phyloP scores from a whole-genome alignment of 2,797 vertebrate genomes.

The Pipistrellus kuhlii region DNA sequence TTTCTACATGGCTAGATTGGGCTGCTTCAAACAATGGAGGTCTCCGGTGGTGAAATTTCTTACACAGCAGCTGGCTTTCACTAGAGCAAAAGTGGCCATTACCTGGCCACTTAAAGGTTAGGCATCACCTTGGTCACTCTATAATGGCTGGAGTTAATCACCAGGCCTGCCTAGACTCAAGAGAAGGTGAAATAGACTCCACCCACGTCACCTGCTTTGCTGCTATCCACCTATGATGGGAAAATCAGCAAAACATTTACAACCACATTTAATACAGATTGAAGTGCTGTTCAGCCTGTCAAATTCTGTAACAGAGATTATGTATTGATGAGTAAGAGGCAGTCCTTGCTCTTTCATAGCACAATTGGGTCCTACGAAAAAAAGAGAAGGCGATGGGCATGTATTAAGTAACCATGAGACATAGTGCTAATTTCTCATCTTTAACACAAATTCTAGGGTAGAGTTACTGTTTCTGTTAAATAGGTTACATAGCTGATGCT shows the following conservation, averaged over 20 bases:
- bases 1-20: not conserved
- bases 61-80: not conserved
- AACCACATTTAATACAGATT: not conserved
- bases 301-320: not conserved
- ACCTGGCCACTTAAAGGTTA: not conserved
- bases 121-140: not conserved
- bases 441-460: not conserved
- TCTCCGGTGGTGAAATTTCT: not conserved
- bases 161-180: not conserved
- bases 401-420: not conserved
- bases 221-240: not conserved
- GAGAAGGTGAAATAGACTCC: not conserved
- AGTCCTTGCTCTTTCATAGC: not conserved
- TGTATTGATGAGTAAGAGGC: not conserved
- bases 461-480: not conserved
- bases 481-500: not conserved
- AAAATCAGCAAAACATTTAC: not conserved
- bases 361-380: not conserved
- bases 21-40: not conserved
- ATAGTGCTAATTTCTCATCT: not conserved
- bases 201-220: not conserved
- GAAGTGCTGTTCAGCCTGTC: not conserved
- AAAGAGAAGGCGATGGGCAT: not conserved
- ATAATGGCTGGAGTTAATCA: not conserved
- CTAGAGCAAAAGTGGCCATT: not conserved